A percentile compares a stretch with the other conserved stretches of the same genome.
Evolutionary conservation across 2,113 vertebrate genomes (phyloP).

Genomic region (Panthera tigris): DNA sequence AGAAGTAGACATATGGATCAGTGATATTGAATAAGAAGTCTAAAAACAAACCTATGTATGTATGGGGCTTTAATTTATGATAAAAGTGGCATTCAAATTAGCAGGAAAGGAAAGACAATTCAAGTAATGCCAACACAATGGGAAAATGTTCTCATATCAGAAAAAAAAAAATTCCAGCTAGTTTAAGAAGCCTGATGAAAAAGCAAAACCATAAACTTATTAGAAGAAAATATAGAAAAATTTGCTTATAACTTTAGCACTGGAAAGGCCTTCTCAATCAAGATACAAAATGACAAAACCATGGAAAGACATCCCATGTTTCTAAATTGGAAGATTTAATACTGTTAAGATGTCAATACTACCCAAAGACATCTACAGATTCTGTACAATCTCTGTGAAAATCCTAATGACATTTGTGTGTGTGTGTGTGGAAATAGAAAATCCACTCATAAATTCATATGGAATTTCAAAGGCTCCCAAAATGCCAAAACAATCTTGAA

Average conservation of each 20-base stretch:
- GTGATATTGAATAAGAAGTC: neutral
- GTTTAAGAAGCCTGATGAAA: slow-evolving; percentile 21
- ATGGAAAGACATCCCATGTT: neutral
- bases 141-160: neutral
- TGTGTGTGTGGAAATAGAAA: slow-evolving; percentile 5
- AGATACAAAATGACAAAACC: slow-evolving; percentile 32
- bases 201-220: neutral
- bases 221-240: slow-evolving; percentile 25
- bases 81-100: slow-evolving; percentile 27
- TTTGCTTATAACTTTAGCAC: slow-evolving; percentile 23
- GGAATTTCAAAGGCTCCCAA: neutral
- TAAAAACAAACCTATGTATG: neutral
- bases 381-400: slow-evolving; percentile 18
- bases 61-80: neutral
- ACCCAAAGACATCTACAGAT: neutral
- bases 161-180: neutral
- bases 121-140: neutral
- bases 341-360: neutral
- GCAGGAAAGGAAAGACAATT: neutral
- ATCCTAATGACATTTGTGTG: neutral
- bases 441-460: slow-evolving; percentile 15
- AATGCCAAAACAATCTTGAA: slow-evolving; percentile 11
- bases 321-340: neutral
- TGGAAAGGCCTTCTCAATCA: slow-evolving; percentile 28
- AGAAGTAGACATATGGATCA: neutral